phyloP scores from a whole-genome alignment of 2,113 vertebrate genomes.

The Scolopax mira region DNA sequence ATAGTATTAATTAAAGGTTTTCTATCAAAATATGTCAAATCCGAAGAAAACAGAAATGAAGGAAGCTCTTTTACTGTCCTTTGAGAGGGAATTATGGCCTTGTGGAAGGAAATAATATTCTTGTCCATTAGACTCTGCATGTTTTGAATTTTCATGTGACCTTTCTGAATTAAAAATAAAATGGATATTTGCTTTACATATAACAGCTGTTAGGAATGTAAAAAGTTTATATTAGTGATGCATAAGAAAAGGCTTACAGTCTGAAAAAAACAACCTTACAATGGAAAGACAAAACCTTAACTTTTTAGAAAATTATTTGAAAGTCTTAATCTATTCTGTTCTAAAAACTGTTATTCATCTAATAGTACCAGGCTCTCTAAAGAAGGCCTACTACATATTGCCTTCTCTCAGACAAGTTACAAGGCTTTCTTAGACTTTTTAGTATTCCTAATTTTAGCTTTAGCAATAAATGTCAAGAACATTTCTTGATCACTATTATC shows the following conservation, averaged over 20 bases:
- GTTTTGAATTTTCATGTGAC: background rate
- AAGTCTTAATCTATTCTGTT: background rate
- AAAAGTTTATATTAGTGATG: background rate
- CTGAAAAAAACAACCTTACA: background rate
- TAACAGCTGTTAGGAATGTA: background rate
- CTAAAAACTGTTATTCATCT: background rate
- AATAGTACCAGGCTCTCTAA: background rate
- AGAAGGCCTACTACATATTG: rapidly evolving
- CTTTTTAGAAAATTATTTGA: background rate
- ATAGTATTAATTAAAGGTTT: background rate
- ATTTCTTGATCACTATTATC: rapidly evolving
- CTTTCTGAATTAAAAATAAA: background rate
- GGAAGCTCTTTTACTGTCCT: background rate
- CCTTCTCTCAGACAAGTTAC: background rate
- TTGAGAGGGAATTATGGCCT: background rate
- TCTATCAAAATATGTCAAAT: background rate
- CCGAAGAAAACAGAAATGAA: background rate
- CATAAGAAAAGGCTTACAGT: background rate
- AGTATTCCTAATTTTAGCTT: background rate
- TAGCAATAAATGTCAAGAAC: background rate
- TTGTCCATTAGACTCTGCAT: background rate
- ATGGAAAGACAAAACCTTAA: background rate
- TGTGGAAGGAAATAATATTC: background rate
- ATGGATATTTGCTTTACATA: background rate
- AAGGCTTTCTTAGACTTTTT: background rate